A percentile compares a stretch with the other conserved stretches of the same genome.
phyloP scores from a whole-genome alignment of 2,797 vertebrate species.

The Microhierax caerulescens region DNA sequence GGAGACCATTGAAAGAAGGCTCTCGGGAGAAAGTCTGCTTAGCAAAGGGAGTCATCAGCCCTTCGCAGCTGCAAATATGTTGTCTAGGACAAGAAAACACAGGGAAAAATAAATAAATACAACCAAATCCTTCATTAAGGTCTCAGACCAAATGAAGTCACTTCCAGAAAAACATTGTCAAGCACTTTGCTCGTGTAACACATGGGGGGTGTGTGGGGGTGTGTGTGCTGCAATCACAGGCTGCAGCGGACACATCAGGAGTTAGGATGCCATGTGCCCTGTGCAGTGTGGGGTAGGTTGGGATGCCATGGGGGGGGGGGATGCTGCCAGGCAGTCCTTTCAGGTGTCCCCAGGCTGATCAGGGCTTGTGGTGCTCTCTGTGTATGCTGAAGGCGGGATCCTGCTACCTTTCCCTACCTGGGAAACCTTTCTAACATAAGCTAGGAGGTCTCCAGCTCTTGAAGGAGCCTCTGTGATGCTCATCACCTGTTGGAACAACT shows the following conservation, averaged over 20 bases:
- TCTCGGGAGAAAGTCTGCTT: conserved; percentile 31
- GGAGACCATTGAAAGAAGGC: neutral
- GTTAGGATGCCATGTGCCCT: neutral
- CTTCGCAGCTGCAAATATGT: conserved; percentile 40
- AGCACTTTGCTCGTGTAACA: neutral
- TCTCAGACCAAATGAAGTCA: conserved; percentile 37
- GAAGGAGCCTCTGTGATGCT: neutral
- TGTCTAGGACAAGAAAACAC: conserved; percentile 43
- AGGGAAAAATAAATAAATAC: conserved; percentile 24
- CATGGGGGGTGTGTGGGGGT: accelerated
- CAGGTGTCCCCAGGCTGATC: neutral
- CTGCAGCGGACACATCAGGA: neutral
- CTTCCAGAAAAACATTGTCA: conserved; percentile 38
- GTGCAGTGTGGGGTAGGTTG: neutral
- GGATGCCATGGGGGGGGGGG: neutral
- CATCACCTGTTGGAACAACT: neutral
- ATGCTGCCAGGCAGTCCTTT: neutral
- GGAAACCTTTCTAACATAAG: neutral
- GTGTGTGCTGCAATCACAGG: neutral
- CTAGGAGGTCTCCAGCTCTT: neutral
- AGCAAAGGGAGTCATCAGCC: conserved; percentile 36
- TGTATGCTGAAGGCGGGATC: neutral
- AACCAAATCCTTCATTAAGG: neutral
- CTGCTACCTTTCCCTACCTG: neutral
- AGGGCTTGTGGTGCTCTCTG: neutral